Evolutionary conservation across 2,797 vertebrate species (phyloP).

Genomic region (Lerista edwardsae): DNA sequence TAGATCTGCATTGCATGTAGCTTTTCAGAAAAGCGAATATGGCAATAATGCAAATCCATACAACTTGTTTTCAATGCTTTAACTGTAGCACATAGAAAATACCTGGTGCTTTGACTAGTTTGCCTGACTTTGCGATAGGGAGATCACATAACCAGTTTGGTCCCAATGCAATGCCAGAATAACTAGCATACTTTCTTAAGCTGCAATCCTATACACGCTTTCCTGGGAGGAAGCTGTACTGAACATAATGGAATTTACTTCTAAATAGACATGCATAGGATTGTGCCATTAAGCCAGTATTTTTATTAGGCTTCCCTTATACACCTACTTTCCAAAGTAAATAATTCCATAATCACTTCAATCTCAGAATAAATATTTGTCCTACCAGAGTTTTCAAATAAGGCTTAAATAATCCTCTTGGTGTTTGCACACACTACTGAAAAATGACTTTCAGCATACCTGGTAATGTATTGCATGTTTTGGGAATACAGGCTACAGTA

Average conservation of each 20-base stretch:
- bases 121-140: background rate
- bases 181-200: no score
- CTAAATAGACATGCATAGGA: no score
- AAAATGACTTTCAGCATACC: constrained; percentile 7
- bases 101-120: background rate
- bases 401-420: constrained; percentile 23
- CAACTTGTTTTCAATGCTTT: background rate
- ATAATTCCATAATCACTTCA: constrained; percentile 18
- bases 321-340: constrained; percentile 25
- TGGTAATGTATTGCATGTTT: background rate
- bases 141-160: background rate
- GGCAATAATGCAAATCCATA: background rate
- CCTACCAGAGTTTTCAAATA: constrained; percentile 28
- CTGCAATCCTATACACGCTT: no score
- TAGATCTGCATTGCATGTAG: background rate
- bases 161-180: background rate
- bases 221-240: no score
- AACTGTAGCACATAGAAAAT: no score
- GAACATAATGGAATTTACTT: no score
- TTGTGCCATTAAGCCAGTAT: constrained; percentile 8
- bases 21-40: background rate
- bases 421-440: constrained; percentile 19
- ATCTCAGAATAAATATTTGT: constrained; percentile 37
- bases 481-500: background rate
- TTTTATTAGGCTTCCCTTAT: constrained; percentile 4